phyloP scores from a whole-genome alignment of 2,888 invertebrate genomes.

The Orthosia gracilis region DNA sequence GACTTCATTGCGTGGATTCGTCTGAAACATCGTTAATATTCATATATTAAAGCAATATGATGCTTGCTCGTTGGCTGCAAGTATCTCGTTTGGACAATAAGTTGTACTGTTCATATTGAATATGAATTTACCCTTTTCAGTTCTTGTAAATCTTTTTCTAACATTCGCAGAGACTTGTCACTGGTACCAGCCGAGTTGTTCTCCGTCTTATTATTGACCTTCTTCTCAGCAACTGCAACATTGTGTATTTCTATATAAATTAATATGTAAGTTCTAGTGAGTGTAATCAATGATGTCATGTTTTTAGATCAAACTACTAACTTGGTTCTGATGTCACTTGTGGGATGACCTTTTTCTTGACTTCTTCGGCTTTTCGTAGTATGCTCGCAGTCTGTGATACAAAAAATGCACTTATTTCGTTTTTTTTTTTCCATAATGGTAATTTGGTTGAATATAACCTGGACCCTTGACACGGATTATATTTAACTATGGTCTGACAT shows the following conservation, averaged over 20 bases:
- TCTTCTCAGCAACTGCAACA: constrained; percentile 72
- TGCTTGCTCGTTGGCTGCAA: background rate
- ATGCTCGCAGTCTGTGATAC: constrained; percentile 74
- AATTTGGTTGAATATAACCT: background rate
- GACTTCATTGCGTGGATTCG: constrained; percentile 78
- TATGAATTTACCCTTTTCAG: constrained; percentile 86
- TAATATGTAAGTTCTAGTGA: background rate
- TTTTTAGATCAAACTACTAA: constrained; percentile 42
- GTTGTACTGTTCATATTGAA: background rate
- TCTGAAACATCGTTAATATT: constrained; percentile 72
- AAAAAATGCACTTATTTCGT: background rate
- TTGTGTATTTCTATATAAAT: constrained; percentile 20
- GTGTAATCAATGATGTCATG: background rate
- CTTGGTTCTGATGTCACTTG: constrained; percentile 50
- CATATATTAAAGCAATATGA: background rate
- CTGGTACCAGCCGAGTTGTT: constrained; percentile 78
- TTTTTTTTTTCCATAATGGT: background rate
- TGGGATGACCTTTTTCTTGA: constrained; percentile 75
- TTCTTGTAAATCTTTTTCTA: constrained; percentile 92
- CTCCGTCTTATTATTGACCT: constrained; percentile 73
- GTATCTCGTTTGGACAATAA: background rate
- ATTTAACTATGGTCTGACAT: background rate
- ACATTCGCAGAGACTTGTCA: constrained; percentile 87
- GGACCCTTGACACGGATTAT: background rate
- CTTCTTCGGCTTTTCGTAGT: constrained; percentile 79